Percentiles rank a stretch among this genome's conserved stretches.
phyloP scores from a whole-genome alignment of 2,113 vertebrate species.

The Chaenocephalus aceratus region DNA sequence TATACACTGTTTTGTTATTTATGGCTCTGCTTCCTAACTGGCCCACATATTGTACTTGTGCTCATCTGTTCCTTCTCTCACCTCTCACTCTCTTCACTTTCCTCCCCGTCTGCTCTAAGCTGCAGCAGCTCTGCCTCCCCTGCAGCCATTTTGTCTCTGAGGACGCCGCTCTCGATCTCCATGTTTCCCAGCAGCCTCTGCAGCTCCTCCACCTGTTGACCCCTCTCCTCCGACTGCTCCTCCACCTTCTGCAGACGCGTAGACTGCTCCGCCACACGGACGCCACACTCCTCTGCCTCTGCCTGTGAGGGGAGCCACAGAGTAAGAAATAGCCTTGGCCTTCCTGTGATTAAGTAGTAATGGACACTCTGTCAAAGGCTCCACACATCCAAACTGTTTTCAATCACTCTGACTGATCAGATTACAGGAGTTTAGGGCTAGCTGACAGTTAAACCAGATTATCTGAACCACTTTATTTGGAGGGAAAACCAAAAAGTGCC shows the following conservation, averaged over 20 bases:
- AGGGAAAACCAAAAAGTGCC: background rate
- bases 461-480: background rate
- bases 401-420: background rate
- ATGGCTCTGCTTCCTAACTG: background rate
- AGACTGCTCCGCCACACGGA: constrained; percentile 76
- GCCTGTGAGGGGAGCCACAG: constrained; percentile 64
- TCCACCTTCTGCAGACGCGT: constrained; percentile 75
- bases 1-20: background rate
- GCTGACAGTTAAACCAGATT: background rate
- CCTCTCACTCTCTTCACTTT: constrained; percentile 77
- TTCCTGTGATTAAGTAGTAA: background rate
- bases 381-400: background rate
- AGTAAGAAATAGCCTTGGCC: background rate
- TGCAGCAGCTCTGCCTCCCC: constrained; percentile 84
- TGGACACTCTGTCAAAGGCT: background rate
- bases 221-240: constrained; percentile 67
- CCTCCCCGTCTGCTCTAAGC: constrained; percentile 70
- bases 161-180: constrained; percentile 85
- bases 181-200: constrained; percentile 84
- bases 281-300: constrained; percentile 72
- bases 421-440: background rate
- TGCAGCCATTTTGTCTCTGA: constrained; percentile 83
- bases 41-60: background rate
- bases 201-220: constrained; percentile 83
- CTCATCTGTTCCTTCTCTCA: constrained; percentile 64